Evolutionary conservation across 2,113 vertebrate genomes (phyloP), one percentile per base, ranked within the genome.

Genomic region (Anser cygnoides): DNA sequence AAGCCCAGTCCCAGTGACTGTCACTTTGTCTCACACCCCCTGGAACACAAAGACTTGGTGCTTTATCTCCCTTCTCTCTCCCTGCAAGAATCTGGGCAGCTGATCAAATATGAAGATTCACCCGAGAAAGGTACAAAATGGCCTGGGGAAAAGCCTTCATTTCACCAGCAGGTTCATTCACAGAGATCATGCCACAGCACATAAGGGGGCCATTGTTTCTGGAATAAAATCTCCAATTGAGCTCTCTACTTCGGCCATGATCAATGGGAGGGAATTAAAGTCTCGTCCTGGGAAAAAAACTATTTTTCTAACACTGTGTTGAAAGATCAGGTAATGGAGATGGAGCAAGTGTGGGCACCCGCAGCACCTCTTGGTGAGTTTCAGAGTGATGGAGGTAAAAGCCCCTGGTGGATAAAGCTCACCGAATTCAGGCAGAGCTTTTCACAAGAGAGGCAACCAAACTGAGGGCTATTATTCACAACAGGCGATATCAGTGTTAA

Each of bases 181-280:
- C 84, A 89, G 85, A 89, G 68, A 95, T 87, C 83, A 85, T 2
- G 2, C 91, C 80, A 72, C 63, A 66, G 73, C 49, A 83, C 87
- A 96, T 95, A 97, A 97, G 92, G 85, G 86, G 44, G 44, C 4
- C 83, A 92, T 97, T 97, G 97, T 97, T 94, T 92, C 84, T 87
- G 79, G 94, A 97, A 97, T 96, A 97, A 95, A 97, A 95, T 96
- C 89, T 96, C 94, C 62, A 76, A 96, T 96, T 97, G 89, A 95
- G 96, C 94, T 93, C 85, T 97, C 86, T 85, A 93, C 76, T 95
- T 87, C 81, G 92, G 96, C 88, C 87, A 71, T 35, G 75, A 96
- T 97, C 96, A 97, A 96, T 96, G 92, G 87, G 71, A 96, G 84
- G 66, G 97, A 96, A 96, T 95, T 97, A 74, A 96, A 95, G 92